Conservation (phyloP, 2,888 invertebrate species). For the Antitype chi region DNA sequence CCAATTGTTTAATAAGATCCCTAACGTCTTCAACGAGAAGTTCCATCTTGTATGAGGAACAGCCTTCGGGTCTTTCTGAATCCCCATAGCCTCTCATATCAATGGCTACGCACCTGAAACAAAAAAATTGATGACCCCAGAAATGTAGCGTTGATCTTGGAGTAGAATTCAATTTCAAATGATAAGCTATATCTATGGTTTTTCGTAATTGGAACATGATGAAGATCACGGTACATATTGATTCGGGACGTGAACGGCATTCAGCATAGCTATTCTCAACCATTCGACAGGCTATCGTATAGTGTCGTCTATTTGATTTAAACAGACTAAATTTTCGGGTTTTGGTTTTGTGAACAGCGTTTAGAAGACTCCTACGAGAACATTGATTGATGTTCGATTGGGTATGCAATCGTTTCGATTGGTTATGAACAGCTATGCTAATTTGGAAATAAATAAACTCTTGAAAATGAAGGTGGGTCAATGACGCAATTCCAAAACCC, state of each 20-base stretch:
- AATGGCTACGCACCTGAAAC: conserved; percentile 92
- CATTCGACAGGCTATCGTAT: too few relatives aligned
- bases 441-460: not conserved
- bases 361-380: too few relatives aligned
- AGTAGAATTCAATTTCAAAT: not conserved
- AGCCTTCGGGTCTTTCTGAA: conserved; percentile 91
- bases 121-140: conserved; percentile 39
- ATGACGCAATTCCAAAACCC: not conserved
- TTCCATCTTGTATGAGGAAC: conserved; percentile 87
- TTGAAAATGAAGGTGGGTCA: not conserved
- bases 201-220: not conserved
- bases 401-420: too few relatives aligned
- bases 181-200: not conserved
- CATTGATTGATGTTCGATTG: too few relatives aligned
- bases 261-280: not conserved
- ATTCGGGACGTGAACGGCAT: not conserved
- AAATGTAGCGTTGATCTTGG: not conserved
- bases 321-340: too few relatives aligned
- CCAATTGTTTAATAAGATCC: conserved; percentile 89
- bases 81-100: conserved; percentile 93
- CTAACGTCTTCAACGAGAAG: conserved; percentile 91
- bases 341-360: too few relatives aligned
- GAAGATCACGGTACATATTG: not conserved
- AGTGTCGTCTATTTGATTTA: too few relatives aligned
- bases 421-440: not conserved